Evolutionary conservation across 1,140 invertebrate genomes (phyloP).

Genomic region (Anoplophora glabripennis): DNA sequence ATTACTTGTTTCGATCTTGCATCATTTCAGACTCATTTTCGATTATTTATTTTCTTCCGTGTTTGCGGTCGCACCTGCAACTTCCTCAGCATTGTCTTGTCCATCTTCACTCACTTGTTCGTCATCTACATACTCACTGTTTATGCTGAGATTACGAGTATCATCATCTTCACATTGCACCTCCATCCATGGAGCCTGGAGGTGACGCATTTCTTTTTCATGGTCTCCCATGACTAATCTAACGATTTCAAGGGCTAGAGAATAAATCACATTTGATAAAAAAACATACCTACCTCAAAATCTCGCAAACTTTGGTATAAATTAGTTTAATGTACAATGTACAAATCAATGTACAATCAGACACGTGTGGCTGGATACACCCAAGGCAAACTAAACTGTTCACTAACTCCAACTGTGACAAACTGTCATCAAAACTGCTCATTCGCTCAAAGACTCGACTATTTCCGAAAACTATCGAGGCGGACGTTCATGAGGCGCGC

Average conservation of each 20-base stretch:
- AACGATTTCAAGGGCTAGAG: background rate
- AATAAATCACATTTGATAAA: background rate
- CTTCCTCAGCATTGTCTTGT: background rate
- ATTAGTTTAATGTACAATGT: too few species aligned
- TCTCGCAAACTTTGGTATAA: background rate
- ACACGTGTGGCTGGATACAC: too few species aligned
- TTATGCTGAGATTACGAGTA: background rate
- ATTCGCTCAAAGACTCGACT: background rate
- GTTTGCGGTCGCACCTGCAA: too few species aligned
- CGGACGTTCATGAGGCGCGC: too few species aligned
- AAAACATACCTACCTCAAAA: background rate
- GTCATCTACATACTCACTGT: background rate
- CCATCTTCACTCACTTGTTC: background rate
- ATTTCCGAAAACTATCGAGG: background rate
- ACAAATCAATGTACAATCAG: too few species aligned
- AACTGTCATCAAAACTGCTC: background rate
- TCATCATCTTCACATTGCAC: background rate
- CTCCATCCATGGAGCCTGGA: background rate
- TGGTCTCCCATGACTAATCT: background rate
- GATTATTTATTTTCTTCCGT: too few species aligned
- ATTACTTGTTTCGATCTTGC: background rate
- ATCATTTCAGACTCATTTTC: background rate
- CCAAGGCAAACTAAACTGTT: background rate
- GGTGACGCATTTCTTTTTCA: background rate
- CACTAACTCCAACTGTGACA: background rate